These are phyloP conservation scores for Malurus alboscapulatus DNA, from an alignment of 2,113 vertebrate genomes.

Conservation along the genomic window DNA sequence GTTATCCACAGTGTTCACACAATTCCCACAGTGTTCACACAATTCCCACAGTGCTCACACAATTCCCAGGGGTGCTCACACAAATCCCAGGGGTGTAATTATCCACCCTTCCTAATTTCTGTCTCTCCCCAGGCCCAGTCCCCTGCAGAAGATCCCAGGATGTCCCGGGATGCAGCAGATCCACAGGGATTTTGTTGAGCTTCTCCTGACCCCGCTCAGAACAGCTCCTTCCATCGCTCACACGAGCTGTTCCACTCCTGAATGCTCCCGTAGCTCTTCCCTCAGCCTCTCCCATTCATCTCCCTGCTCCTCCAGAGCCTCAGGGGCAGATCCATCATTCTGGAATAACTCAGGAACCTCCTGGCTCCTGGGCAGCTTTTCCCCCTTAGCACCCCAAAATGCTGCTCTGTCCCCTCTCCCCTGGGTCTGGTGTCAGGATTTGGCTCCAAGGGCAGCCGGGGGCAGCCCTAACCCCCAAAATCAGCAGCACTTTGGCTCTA, in stretches of 20 bases:
- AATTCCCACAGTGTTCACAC: neutral
- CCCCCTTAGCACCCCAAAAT: neutral
- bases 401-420: too few species aligned
- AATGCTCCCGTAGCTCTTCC: neutral
- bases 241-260: neutral
- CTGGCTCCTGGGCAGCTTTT: rapidly evolving
- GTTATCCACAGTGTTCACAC: neutral
- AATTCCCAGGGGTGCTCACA: neutral
- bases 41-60: neutral
- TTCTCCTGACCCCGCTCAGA: neutral
- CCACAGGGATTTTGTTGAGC: neutral
- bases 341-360: neutral
- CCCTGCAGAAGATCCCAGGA: neutral
- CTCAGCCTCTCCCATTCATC: neutral
- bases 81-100: neutral
- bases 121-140: neutral
- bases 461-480: too few species aligned
- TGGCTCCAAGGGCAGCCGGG: too few species aligned
- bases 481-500: too few species aligned
- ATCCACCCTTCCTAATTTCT: neutral
- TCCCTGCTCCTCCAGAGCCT: neutral
- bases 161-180: neutral
- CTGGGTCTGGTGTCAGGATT: too few species aligned
- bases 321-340: neutral
- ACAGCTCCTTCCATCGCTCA: neutral